Conservation (phyloP, 2,888 invertebrate species). For the Drosophila mimetica region DNA sequence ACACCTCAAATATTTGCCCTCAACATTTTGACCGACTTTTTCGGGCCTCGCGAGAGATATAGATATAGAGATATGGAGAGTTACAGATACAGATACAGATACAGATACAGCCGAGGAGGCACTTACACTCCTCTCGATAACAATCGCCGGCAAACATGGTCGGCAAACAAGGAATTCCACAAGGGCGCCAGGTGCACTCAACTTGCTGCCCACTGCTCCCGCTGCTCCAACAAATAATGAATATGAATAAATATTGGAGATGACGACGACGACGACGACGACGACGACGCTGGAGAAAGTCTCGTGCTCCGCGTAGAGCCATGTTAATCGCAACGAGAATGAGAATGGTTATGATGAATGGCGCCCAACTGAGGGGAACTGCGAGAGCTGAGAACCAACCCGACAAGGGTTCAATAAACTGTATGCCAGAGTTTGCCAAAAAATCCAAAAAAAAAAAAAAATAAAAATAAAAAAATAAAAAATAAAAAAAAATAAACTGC, state of each 20-base stretch:
- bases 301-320: slow-evolving; percentile 44
- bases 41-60: slow-evolving; percentile 5
- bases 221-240: background rate
- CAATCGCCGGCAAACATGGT: slow-evolving; percentile 16
- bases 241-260: slow-evolving; percentile 51
- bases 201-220: background rate
- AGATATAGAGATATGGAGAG: background rate
- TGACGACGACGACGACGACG: slow-evolving; percentile 77
- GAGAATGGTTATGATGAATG: slow-evolving; percentile 48
- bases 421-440: slow-evolving; percentile 73
- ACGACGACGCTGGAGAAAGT: slow-evolving; percentile 81
- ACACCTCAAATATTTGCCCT: slow-evolving; percentile 57
- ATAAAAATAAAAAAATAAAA: background rate
- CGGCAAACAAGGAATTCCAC: slow-evolving; percentile 25
- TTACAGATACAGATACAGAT: background rate
- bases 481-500: slow-evolving; percentile 12
- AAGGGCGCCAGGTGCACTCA: slow-evolving; percentile 23
- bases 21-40: slow-evolving; percentile 68
- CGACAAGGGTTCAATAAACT: slow-evolving; percentile 80
- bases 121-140: background rate
- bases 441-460: slow-evolving; percentile 46
- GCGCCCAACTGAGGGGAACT: slow-evolving; percentile 58
- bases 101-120: background rate
- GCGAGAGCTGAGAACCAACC: background rate
- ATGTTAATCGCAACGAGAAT: slow-evolving; percentile 38